Conservation (phyloP, 2,113 vertebrate genomes). For the Phalacrocorax aristotelis region DNA sequence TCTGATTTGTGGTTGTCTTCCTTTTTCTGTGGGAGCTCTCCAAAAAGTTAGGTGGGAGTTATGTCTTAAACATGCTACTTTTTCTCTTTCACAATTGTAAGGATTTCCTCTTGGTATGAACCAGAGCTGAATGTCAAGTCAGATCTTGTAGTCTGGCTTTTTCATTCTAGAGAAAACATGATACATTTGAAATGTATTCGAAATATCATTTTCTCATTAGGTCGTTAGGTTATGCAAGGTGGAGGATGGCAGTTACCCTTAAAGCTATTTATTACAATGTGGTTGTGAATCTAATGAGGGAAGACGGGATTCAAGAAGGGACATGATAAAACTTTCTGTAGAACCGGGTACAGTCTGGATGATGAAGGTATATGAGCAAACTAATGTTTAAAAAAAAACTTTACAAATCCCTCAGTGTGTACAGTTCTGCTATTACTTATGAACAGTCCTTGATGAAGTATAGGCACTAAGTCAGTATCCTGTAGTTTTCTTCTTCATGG, state of each 20-base stretch:
- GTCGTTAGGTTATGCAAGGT: slow-evolving; percentile 41
- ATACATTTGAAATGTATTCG: slow-evolving; percentile 14
- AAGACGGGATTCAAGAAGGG: slow-evolving; percentile 52
- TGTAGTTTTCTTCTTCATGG: not conserved
- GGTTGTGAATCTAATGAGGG: slow-evolving; percentile 22
- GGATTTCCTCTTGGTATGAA: slow-evolving; percentile 1
- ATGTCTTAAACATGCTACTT: not conserved
- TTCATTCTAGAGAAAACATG: not conserved
- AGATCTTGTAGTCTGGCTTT: slow-evolving; percentile 40
- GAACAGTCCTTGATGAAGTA: not conserved
- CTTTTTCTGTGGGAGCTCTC: not conserved
- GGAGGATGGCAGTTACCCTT: slow-evolving; percentile 48
- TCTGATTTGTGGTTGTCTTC: not conserved
- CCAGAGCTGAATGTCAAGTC: slow-evolving; percentile 27
- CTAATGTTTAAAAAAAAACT: not conserved
- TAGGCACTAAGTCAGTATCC: not conserved
- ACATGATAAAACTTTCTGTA: slow-evolving; percentile 27
- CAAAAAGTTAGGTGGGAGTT: not conserved
- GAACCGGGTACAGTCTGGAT: not conserved
- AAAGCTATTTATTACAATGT: slow-evolving; percentile 45
- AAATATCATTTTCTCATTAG: slow-evolving; percentile 38
- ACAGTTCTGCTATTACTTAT: not conserved
- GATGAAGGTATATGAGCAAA: not conserved
- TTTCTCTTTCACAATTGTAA: not conserved
- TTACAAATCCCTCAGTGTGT: not conserved